Conservation (phyloP, 2,888 invertebrate species). For the Microplitis deprimator region DNA sequence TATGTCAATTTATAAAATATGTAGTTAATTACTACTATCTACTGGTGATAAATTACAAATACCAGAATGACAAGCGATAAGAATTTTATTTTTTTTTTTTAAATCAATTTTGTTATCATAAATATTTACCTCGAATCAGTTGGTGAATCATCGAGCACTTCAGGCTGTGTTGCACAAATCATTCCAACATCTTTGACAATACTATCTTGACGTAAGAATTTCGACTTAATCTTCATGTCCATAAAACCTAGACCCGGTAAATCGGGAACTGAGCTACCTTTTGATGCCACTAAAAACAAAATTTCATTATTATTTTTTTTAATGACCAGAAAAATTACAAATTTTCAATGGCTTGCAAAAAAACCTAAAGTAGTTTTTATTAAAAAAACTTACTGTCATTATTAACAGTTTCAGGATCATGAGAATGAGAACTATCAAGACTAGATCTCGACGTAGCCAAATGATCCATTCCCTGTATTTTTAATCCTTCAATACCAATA, state of each 20-base stretch:
- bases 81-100: background rate
- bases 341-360: background rate
- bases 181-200: conserved; percentile 66
- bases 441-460: conserved; percentile 67
- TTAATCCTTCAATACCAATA: conserved; percentile 60
- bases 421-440: conserved; percentile 69
- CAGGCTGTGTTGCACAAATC: conserved; percentile 59
- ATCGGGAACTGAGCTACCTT: conserved; percentile 68
- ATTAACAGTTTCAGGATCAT: conserved; percentile 66
- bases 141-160: conserved; percentile 61
- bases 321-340: too few relatives aligned
- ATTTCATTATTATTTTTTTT: background rate
- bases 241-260: conserved; percentile 65
- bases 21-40: too few relatives aligned
- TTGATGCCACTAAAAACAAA: conserved; percentile 57
- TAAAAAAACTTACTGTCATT: conserved; percentile 61
- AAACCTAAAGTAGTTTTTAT: background rate
- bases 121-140: conserved; percentile 61
- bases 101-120: conserved; percentile 12
- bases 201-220: conserved; percentile 67
- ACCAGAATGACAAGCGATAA: background rate
- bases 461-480: conserved; percentile 64
- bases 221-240: conserved; percentile 61
- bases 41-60: conserved; percentile 2
- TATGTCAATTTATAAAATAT: background rate